phyloP scores from a whole-genome alignment of 2,113 vertebrate species.

The Fulica atra region DNA sequence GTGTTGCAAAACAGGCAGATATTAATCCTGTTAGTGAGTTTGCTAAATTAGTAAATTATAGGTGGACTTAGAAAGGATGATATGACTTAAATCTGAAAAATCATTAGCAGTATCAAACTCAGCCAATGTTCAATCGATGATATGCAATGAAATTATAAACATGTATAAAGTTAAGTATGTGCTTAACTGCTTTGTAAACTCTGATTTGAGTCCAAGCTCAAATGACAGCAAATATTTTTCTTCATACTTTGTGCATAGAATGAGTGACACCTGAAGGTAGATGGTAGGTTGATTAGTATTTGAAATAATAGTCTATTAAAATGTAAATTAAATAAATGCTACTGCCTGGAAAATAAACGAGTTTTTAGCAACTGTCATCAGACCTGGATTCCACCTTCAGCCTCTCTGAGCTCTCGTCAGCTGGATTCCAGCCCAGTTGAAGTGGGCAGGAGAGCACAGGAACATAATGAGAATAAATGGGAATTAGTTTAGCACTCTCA shows the following conservation, averaged over 20 bases:
- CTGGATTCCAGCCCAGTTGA: slow-evolving; percentile 56
- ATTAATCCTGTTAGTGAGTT: neutral
- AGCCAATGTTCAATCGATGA: neutral
- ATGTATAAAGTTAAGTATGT: neutral
- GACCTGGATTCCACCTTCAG: slow-evolving; percentile 33
- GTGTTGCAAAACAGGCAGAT: neutral
- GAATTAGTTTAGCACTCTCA: slow-evolving; percentile 48
- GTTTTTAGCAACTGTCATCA: slow-evolving; percentile 45
- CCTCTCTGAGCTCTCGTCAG: neutral
- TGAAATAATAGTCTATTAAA: slow-evolving; percentile 55
- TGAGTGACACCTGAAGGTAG: slow-evolving; percentile 10
- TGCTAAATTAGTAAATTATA: neutral
- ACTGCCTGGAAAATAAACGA: slow-evolving; percentile 57
- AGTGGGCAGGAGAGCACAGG: slow-evolving; percentile 33
- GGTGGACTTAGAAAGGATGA: neutral
- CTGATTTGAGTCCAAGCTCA: neutral
- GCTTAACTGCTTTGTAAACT: neutral
- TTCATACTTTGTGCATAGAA: neutral
- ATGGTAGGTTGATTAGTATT: slow-evolving; percentile 20
- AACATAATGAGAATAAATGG: slow-evolving; percentile 58
- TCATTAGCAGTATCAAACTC: neutral
- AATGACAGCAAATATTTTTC: neutral
- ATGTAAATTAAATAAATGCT: slow-evolving; percentile 63
- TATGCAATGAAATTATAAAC: neutral
- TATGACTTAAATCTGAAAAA: neutral